Evolutionary conservation across 2,888 invertebrate species (phyloP).

Genomic region (Dorcus parallelipipedus): DNA sequence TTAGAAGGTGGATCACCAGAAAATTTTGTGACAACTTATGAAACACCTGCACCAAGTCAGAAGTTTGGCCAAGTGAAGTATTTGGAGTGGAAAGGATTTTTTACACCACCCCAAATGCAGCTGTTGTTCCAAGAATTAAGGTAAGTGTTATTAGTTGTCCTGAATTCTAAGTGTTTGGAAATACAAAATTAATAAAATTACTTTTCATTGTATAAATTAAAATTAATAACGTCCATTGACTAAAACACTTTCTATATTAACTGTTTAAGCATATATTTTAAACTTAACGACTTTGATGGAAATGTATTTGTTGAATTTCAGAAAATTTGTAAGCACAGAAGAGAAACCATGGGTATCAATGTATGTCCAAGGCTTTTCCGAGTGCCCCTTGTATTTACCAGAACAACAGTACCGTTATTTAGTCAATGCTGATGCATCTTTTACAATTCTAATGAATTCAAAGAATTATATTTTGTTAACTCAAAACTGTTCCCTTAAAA

Average conservation of each 20-base stretch:
- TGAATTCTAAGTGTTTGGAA: background rate
- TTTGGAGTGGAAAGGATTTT: conserved; percentile 53
- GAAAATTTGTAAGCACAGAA: conserved; percentile 6
- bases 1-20: conserved; percentile 37
- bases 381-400: conserved; percentile 52
- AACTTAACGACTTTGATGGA: too few species aligned
- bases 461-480: conserved; percentile 37
- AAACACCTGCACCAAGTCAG: conserved; percentile 41
- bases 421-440: conserved; percentile 49
- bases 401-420: conserved; percentile 50
- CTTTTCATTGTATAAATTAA: too few species aligned
- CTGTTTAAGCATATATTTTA: too few species aligned
- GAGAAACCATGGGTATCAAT: conserved; percentile 51
- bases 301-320: too few species aligned
- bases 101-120: conserved; percentile 45
- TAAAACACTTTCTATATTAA: too few species aligned
- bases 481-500: conserved; percentile 41
- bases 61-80: conserved; percentile 43
- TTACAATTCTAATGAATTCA: conserved; percentile 43
- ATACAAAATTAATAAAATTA: conserved; percentile 1
- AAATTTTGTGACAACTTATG: conserved; percentile 46
- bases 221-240: too few species aligned
- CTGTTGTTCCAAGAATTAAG: conserved; percentile 42
- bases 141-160: conserved; percentile 30
- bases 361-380: conserved; percentile 57